Conservation (phyloP, 2,113 vertebrate species). For the Castor canadensis region DNA sequence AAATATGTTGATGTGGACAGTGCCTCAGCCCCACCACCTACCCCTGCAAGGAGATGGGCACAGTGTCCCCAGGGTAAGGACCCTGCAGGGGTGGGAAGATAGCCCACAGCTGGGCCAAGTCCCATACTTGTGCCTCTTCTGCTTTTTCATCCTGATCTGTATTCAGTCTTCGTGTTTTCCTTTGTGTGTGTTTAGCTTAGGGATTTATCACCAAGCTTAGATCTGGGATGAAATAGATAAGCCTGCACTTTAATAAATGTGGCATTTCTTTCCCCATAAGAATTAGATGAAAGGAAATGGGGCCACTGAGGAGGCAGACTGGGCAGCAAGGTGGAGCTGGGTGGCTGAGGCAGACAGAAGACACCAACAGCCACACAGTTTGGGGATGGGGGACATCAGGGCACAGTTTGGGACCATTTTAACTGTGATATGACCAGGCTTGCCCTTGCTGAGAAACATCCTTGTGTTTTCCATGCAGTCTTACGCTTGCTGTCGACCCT, state of each 20-base stretch:
- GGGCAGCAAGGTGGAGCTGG: not conserved
- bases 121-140: not conserved
- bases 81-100: not conserved
- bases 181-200: slow-evolving; percentile 69
- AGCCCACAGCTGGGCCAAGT: not conserved
- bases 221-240: slow-evolving; percentile 74
- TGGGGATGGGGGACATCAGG: rapidly evolving
- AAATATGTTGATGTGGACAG: not conserved
- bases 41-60: not conserved
- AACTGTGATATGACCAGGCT: not conserved
- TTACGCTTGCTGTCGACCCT: not conserved
- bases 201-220: slow-evolving; percentile 75
- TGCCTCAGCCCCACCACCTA: not conserved
- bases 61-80: not conserved
- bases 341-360: not conserved
- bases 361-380: not conserved
- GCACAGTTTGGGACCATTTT: not conserved
- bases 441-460: not conserved
- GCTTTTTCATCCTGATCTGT: slow-evolving; percentile 42
- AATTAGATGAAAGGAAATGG: slow-evolving; percentile 61
- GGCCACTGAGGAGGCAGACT: not conserved
- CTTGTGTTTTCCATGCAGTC: not conserved
- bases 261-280: slow-evolving; percentile 56
- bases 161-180: slow-evolving; percentile 43
- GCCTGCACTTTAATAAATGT: slow-evolving; percentile 73